Evolutionary conservation across 2,797 vertebrate genomes (phyloP).

Genomic region (Otolemur crassicaudatus): DNA sequence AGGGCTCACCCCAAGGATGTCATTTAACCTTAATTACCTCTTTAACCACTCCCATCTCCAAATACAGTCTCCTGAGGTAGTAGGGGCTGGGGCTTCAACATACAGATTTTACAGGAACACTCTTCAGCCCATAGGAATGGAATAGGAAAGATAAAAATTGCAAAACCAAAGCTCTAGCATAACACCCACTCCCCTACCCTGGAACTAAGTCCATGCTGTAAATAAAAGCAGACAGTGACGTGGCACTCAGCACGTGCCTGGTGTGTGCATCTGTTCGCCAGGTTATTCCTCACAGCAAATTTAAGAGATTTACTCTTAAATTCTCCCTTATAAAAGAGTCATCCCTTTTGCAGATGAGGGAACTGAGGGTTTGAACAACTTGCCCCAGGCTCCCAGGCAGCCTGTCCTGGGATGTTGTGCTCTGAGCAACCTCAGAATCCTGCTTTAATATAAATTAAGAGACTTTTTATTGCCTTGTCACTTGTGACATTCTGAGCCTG

Average conservation of each 20-base stretch:
- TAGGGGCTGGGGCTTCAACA: background rate
- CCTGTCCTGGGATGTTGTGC: too few species aligned
- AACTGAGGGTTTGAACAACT: background rate
- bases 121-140: accelerated
- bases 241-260: background rate
- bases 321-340: background rate
- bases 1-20: background rate
- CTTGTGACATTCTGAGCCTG: background rate
- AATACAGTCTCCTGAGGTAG: background rate
- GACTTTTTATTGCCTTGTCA: background rate
- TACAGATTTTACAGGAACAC: background rate
- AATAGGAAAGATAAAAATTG: background rate
- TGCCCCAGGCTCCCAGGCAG: background rate
- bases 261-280: background rate
- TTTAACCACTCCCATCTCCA: background rate
- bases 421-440: background rate
- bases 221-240: background rate
- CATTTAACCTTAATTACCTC: background rate
- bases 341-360: background rate
- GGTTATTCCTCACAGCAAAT: background rate
- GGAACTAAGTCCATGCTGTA: background rate
- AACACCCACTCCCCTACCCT: background rate
- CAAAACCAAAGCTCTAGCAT: background rate
- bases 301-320: background rate
- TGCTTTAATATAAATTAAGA: background rate